Evolutionary conservation across 2,113 vertebrate genomes (phyloP).

Genomic region (Upupa epops): DNA sequence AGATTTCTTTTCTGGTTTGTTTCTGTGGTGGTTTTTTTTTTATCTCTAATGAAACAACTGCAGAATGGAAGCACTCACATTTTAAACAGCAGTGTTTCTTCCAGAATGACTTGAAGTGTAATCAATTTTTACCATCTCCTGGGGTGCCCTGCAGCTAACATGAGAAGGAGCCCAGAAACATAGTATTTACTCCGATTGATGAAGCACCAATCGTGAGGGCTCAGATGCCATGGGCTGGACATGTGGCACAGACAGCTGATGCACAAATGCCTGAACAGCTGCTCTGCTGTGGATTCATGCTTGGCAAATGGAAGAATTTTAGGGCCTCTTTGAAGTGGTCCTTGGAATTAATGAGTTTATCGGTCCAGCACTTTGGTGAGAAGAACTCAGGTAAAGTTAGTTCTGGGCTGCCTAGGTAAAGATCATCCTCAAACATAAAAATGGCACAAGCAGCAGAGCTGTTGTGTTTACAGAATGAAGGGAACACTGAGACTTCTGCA

Average conservation of each 20-base stretch:
- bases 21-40: conserved; percentile 26
- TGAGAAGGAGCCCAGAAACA: conserved; percentile 38
- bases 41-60: conserved; percentile 10
- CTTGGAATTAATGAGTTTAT: background rate
- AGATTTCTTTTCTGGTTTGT: conserved; percentile 25
- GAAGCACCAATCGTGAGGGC: background rate
- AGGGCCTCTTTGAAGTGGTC: background rate
- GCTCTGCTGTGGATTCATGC: accelerated
- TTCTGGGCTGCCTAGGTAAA: background rate
- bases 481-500: background rate
- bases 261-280: background rate
- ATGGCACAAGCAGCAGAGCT: background rate
- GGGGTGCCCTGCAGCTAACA: conserved; percentile 49
- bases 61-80: conserved; percentile 10
- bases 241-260: background rate
- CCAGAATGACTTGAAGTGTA: conserved; percentile 48
- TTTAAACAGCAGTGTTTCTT: conserved; percentile 41
- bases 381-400: background rate
- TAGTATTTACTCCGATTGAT: background rate
- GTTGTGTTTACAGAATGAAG: background rate
- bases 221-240: conserved; percentile 4
- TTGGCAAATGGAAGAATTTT: background rate
- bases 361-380: background rate
- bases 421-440: background rate
- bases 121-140: conserved; percentile 67